Evolutionary conservation across 2,888 invertebrate genomes (phyloP).

Genomic region (Nomada ferruginata): DNA sequence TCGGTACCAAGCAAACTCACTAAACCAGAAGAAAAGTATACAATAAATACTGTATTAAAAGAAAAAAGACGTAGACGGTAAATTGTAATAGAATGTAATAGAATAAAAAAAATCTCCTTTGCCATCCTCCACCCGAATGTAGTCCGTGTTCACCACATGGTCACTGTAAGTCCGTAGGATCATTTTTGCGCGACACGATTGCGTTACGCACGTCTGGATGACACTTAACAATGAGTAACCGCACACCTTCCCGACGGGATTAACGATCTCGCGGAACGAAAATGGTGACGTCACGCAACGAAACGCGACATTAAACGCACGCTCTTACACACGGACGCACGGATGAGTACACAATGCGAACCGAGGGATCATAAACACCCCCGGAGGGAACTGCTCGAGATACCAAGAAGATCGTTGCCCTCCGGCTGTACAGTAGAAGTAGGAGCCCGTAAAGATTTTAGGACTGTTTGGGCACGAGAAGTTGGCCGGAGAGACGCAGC

Average conservation of each 20-base stretch:
- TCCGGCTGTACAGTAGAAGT: slow-evolving; percentile 48
- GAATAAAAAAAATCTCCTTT: too few relatives aligned
- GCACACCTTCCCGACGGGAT: slow-evolving; percentile 22
- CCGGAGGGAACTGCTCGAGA: slow-evolving; percentile 59
- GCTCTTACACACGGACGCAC: neutral
- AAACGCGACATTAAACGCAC: slow-evolving; percentile 4
- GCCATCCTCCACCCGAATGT: too few relatives aligned
- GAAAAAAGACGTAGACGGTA: too few relatives aligned
- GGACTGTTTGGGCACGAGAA: slow-evolving; percentile 65
- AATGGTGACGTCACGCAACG: slow-evolving; percentile 48
- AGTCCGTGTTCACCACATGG: too few relatives aligned
- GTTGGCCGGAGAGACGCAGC: slow-evolving; percentile 37
- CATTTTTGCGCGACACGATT: too few relatives aligned
- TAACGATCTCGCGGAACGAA: slow-evolving; percentile 35
- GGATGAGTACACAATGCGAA: slow-evolving; percentile 24
- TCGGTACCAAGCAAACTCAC: too few relatives aligned
- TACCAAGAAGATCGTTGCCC: slow-evolving; percentile 71
- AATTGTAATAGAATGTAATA: too few relatives aligned
- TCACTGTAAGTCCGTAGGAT: too few relatives aligned
- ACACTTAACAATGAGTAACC: slow-evolving; percentile 40
- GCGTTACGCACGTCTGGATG: too few relatives aligned
- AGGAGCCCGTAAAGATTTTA: slow-evolving; percentile 69
- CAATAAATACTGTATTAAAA: too few relatives aligned
- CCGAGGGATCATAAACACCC: slow-evolving; percentile 62
- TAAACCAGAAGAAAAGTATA: too few relatives aligned